These are phyloP conservation scores for Sphyrna mokarran DNA, from an alignment of 2,113 vertebrate genomes.

Conservation along the genomic window DNA sequence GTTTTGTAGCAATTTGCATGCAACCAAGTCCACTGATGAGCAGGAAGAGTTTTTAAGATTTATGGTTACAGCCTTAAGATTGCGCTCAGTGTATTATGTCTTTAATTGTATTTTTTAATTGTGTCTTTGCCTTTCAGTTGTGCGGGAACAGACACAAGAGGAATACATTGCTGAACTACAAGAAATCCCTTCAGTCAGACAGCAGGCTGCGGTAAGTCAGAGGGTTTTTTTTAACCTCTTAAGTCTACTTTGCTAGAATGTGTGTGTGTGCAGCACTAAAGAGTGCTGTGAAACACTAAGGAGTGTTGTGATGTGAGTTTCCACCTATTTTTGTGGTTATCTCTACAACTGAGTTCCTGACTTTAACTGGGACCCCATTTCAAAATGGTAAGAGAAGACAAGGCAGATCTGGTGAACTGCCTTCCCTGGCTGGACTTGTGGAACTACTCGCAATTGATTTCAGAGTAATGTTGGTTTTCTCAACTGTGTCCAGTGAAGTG, in stretches of 20 bases:
- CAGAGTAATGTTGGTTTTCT: too few species aligned
- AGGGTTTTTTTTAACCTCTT: neutral
- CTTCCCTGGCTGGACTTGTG: neutral
- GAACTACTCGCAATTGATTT: neutral
- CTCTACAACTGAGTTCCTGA: neutral
- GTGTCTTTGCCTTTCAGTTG: conserved; percentile 42
- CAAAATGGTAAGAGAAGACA: neutral
- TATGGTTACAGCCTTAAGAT: neutral
- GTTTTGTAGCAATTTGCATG: neutral
- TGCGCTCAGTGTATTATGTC: neutral
- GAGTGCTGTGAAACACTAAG: neutral
- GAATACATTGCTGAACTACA: conserved; percentile 52
- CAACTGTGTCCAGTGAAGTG: neutral
- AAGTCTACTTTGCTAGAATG: neutral
- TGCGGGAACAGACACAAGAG: conserved; percentile 57
- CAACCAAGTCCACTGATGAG: neutral
- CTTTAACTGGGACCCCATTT: neutral
- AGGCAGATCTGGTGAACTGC: neutral
- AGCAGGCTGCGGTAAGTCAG: conserved; percentile 71
- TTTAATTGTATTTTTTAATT: neutral
- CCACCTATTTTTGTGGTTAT: neutral
- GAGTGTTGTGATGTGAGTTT: neutral
- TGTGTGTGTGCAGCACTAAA: neutral
- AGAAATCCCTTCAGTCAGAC: conserved; percentile 64
- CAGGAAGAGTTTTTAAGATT: neutral